Conservation (phyloP, 2,797 vertebrate genomes). For the Amblyraja radiata region DNA sequence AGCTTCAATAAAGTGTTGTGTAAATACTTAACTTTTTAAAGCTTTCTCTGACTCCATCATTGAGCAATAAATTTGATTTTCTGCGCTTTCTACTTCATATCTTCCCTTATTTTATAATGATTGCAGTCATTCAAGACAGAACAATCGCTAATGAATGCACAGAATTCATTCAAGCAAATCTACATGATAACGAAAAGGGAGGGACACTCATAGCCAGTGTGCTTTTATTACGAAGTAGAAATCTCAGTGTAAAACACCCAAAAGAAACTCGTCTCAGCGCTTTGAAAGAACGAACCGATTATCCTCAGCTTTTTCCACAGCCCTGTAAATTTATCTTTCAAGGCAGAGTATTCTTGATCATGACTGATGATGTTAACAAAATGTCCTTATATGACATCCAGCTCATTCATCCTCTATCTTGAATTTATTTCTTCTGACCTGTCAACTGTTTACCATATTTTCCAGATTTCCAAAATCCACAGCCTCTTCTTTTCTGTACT, state of each 20-base stretch:
- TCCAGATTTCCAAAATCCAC: too few species aligned
- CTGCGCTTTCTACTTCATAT: neutral
- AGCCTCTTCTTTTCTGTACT: too few species aligned
- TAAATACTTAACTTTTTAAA: conserved; percentile 25
- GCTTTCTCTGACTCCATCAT: neutral
- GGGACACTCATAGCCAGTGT: neutral
- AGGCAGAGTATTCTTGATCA: neutral
- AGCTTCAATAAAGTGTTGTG: conserved; percentile 38
- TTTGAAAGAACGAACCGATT: neutral
- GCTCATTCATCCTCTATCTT: neutral
- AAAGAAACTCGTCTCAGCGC: neutral
- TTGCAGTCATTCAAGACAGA: neutral
- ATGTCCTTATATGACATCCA: neutral
- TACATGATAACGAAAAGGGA: neutral
- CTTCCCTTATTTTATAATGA: neutral
- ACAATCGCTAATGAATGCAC: neutral
- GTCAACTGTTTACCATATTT: too few species aligned
- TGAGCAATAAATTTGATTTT: conserved; percentile 6
- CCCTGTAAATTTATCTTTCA: neutral
- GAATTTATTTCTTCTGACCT: neutral
- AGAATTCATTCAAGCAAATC: neutral
- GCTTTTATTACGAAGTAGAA: neutral
- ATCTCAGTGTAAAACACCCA: neutral
- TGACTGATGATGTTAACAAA: neutral
- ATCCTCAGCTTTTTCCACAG: neutral